These are phyloP conservation scores for Rallus crepitans DNA, from an alignment of 2,797 vertebrate genomes.

Conservation along the genomic window DNA sequence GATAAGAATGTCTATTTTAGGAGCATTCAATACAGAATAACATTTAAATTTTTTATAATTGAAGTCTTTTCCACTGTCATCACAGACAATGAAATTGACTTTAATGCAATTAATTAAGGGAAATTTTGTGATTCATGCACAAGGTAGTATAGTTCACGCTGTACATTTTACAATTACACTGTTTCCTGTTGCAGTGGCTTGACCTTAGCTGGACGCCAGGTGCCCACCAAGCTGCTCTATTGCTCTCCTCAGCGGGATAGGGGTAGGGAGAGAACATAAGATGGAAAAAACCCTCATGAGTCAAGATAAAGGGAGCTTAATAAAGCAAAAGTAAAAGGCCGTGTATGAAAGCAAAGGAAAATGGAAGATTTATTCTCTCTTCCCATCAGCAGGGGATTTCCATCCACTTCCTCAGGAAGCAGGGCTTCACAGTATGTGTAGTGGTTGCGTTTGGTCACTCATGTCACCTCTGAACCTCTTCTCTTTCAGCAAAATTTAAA, in stretches of 20 bases:
- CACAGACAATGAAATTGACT: background rate
- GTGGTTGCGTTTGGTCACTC: background rate
- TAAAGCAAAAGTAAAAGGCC: background rate
- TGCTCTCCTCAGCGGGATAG: background rate
- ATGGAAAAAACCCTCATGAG: background rate
- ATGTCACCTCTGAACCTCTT: background rate
- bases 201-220: background rate
- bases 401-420: background rate
- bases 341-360: background rate
- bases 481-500: background rate
- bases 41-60: background rate
- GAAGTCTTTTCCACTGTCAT: background rate
- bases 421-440: accelerated
- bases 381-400: background rate
- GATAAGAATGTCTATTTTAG: background rate
- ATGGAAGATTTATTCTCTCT: background rate
- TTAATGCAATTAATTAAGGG: background rate
- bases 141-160: background rate
- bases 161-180: background rate
- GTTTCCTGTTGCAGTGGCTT: background rate
- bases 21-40: background rate
- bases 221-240: background rate
- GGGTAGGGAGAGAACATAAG: background rate
- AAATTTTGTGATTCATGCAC: background rate
- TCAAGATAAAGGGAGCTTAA: background rate